These are phyloP conservation scores for Acanthopleura granulata DNA, from an alignment of 2,888 invertebrate genomes.

Conservation along the genomic window DNA sequence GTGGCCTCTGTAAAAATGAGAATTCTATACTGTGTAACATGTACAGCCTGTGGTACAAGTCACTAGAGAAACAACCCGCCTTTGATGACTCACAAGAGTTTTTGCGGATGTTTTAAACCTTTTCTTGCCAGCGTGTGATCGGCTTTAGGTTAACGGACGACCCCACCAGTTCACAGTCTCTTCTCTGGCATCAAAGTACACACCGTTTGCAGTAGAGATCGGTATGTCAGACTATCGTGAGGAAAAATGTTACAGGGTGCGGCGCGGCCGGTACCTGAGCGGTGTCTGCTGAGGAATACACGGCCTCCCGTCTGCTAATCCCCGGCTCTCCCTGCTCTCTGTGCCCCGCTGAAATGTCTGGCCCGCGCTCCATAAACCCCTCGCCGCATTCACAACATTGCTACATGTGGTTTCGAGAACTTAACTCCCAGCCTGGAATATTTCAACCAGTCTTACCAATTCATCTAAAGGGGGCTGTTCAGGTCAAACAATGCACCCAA, in stretches of 20 bases:
- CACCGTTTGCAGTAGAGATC: background rate
- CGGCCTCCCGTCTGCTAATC: no score
- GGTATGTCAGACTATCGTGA: background rate
- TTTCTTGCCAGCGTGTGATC: no score
- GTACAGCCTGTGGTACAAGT: no score
- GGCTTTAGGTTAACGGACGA: no score
- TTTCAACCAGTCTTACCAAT: slow-evolving; percentile 2
- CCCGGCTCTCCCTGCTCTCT: background rate
- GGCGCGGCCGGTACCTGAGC: no score
- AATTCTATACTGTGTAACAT: no score
- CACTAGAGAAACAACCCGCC: no score
- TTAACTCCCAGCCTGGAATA: background rate
- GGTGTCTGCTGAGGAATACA: no score
- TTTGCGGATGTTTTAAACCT: no score
- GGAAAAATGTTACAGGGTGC: background rate
- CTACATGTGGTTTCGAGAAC: background rate
- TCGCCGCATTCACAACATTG: background rate
- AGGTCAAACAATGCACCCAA: background rate
- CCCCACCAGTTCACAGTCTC: no score
- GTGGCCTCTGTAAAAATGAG: no score
- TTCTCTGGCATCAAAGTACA: background rate
- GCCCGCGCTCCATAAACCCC: background rate
- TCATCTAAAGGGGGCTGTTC: background rate
- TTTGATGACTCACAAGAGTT: no score
- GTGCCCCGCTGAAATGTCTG: slow-evolving; percentile 1